These are phyloP conservation scores for Myanophis thanlyinensis DNA, from an alignment of 2,113 vertebrate genomes.

Conservation along the genomic window DNA sequence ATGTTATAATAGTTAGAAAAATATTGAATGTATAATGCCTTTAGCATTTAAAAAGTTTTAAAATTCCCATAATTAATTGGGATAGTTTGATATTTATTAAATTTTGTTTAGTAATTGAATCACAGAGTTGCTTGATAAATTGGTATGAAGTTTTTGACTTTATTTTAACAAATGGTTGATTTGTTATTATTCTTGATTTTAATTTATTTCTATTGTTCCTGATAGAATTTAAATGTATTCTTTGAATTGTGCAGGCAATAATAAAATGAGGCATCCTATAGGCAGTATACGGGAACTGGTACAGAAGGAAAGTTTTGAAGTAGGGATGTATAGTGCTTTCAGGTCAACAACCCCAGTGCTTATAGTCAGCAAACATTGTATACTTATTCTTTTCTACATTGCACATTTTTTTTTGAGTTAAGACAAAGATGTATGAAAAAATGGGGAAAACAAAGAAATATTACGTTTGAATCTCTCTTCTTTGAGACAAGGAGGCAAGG, in stretches of 20 bases:
- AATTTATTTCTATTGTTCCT: neutral
- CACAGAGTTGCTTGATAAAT: constrained; percentile 8
- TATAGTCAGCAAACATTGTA: neutral
- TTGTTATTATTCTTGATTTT: neutral
- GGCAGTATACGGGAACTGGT: neutral
- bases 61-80: neutral
- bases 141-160: neutral
- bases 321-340: neutral
- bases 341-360: neutral
- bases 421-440: neutral
- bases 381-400: neutral
- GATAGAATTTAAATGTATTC: neutral
- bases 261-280: neutral
- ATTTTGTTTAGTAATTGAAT: constrained; percentile 21
- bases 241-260: neutral
- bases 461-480: neutral
- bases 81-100: neutral
- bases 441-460: neutral
- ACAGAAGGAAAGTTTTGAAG: neutral
- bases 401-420: neutral
- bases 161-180: neutral
- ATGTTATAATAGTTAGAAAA: constrained; percentile 38
- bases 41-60: neutral
- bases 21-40: constrained; percentile 19
- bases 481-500: neutral